A percentile compares a stretch with the other conserved stretches of the same genome.
These are phyloP conservation scores for Sebastes minor DNA, from an alignment of 2,797 vertebrate genomes.

Conservation along the genomic window DNA sequence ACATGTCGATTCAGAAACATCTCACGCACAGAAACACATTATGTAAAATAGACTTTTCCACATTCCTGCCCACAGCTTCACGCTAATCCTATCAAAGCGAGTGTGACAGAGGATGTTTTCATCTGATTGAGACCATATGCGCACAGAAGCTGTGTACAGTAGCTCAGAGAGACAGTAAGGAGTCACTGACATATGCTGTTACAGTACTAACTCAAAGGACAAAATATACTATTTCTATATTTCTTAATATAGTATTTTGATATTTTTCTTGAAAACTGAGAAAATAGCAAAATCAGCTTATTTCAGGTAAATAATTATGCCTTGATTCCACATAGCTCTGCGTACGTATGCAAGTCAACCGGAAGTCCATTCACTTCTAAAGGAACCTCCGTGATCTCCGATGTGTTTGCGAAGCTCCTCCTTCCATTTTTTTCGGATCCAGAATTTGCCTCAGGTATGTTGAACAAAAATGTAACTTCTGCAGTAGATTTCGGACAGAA, in stretches of 20 bases:
- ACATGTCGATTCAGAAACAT: constrained; percentile 36
- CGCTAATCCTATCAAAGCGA: constrained; percentile 65
- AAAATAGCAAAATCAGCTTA: no score
- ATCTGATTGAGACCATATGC: constrained; percentile 41
- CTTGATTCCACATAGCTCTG: no score
- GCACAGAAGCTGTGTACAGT: constrained; percentile 6
- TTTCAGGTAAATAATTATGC: no score
- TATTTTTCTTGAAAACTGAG: background rate
- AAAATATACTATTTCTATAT: background rate
- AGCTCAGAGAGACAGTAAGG: constrained; percentile 2
- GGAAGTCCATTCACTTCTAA: no score
- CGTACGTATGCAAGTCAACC: no score
- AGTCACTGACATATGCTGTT: background rate
- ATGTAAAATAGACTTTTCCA: constrained; percentile 42
- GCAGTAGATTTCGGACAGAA: no score
- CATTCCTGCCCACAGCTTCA: constrained; percentile 55
- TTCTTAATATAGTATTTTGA: background rate
- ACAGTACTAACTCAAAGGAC: background rate
- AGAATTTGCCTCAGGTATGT: no score
- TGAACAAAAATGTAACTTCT: no score
- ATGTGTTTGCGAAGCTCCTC: no score
- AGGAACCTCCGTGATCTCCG: no score
- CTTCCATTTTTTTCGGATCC: no score
- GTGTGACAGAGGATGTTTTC: constrained; percentile 56
- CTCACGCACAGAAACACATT: constrained; percentile 32